phyloP scores from a whole-genome alignment of 2,113 vertebrate species.

The Elaphurus davidianus region DNA sequence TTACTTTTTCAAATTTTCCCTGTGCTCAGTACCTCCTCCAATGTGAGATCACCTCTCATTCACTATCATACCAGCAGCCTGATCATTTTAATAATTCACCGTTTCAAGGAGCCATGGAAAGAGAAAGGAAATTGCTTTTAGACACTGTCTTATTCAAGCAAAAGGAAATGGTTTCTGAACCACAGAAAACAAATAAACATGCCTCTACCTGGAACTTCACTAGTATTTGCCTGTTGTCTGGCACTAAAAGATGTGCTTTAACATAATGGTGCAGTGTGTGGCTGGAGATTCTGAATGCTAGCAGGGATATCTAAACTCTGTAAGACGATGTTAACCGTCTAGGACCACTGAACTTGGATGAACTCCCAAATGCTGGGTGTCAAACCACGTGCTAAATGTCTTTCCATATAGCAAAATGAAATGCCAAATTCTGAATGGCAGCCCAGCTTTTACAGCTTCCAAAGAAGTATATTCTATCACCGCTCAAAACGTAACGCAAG shows the following conservation, averaged over 20 bases:
- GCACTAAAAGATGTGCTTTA: slow-evolving; percentile 28
- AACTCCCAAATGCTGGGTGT: slow-evolving; percentile 16
- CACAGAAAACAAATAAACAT: slow-evolving; percentile 74
- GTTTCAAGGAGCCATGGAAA: slow-evolving; percentile 45
- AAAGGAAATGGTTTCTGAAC: slow-evolving; percentile 67
- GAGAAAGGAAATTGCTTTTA: slow-evolving; percentile 67
- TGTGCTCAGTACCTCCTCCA: slow-evolving; percentile 18
- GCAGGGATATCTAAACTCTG: background rate
- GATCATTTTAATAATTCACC: slow-evolving; percentile 65
- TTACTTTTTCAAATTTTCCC: background rate
- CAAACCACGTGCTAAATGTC: slow-evolving; percentile 26
- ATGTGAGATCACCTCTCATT: slow-evolving; percentile 43
- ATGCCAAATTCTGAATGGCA: slow-evolving; percentile 14
- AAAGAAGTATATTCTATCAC: slow-evolving; percentile 18
- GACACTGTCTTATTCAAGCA: slow-evolving; percentile 70
- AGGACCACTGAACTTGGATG: background rate
- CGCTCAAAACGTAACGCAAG: background rate
- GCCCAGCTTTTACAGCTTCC: background rate
- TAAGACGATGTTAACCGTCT: background rate
- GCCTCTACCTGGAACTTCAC: slow-evolving; percentile 51
- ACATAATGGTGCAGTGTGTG: slow-evolving; percentile 58
- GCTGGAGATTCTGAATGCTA: background rate
- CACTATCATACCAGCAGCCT: background rate
- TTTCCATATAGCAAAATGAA: slow-evolving; percentile 38
- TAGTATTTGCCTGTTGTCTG: slow-evolving; percentile 67